phyloP scores from a whole-genome alignment of 2,113 vertebrate species.

The Sigmodon hispidus region DNA sequence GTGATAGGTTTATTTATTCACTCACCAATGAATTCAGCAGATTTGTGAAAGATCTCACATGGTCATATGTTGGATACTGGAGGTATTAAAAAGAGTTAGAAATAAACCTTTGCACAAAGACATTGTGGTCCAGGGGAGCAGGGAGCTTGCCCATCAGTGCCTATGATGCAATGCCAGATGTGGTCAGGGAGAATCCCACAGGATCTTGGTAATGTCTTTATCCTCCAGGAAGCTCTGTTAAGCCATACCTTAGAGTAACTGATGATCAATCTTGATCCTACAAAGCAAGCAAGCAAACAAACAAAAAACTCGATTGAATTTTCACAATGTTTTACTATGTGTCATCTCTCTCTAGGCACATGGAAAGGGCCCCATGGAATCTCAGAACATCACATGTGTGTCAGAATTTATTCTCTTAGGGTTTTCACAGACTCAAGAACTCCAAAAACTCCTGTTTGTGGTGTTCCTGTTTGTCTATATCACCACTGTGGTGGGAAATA shows the following conservation, averaged over 20 bases:
- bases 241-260: not conserved
- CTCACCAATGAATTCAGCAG: not conserved
- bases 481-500: conserved; percentile 44
- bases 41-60: not conserved
- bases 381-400: conserved; percentile 56
- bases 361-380: conserved; percentile 34
- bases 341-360: not conserved
- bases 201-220: not conserved
- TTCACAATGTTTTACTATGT: not conserved
- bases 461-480: conserved; percentile 63
- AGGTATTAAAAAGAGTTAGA: not conserved
- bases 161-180: not conserved
- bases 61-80: not conserved
- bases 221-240: not conserved
- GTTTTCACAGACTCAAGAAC: conserved; percentile 50
- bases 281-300: not conserved
- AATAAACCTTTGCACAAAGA: not conserved
- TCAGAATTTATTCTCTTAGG: conserved; percentile 68
- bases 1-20: not conserved
- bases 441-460: conserved; percentile 61
- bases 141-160: not conserved
- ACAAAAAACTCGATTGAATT: not conserved
- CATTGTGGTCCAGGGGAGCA: not conserved
- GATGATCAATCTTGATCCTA: not conserved
- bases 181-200: not conserved